Evolutionary conservation across 2,888 invertebrate species (phyloP), one percentile per base, ranked within the genome.

Genomic region (Polymixis lichenea): DNA sequence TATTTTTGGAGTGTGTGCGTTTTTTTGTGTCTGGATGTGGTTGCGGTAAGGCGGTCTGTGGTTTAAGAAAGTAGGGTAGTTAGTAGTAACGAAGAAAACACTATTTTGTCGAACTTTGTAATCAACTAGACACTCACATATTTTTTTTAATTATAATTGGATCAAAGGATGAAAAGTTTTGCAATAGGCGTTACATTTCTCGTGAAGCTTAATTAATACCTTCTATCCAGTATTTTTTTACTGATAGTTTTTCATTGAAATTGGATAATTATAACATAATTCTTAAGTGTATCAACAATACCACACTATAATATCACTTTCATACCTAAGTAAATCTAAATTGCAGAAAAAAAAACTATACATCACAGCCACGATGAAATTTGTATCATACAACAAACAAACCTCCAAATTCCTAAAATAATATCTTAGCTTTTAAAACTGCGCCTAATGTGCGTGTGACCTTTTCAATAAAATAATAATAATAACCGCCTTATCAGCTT

Each of bases 1-100:
- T 67, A 73, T 83, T 89, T 87, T 89, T 82, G 69, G 78, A 80
- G n/a, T 62, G 89, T 89, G 87, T 89, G 90, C 92, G 90, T 82
- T 88, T 77, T 60, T 82, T 72, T 82, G 68, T 79, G 77, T 68
- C 32, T 78, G 81, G 80, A 86, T 83, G 66, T 51, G 64, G 72
- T 77, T 85, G 46, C 77, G 86, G 84, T 87, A 82, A 85, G 84
- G 71, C 70, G 38, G 73, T 68, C 51, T 73, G 75, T 58, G 61
- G 68, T 61, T 69, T 28, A 56, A 64, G 69, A 66, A 84, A 73
- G 53, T 61, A n/a, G 53, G 46, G 38, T 55, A 53, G 28, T 8
- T 53, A 4, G 0, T 1, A 15, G 8, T 13, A 17, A 28, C 7
- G 15, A 28, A 43, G 25, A 11, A 67, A 19, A 25, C 4, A 7